Base-by-base conservation (phyloP, 92 coral and sea anemone genomes). In the Siderastrea siderea region DNA sequence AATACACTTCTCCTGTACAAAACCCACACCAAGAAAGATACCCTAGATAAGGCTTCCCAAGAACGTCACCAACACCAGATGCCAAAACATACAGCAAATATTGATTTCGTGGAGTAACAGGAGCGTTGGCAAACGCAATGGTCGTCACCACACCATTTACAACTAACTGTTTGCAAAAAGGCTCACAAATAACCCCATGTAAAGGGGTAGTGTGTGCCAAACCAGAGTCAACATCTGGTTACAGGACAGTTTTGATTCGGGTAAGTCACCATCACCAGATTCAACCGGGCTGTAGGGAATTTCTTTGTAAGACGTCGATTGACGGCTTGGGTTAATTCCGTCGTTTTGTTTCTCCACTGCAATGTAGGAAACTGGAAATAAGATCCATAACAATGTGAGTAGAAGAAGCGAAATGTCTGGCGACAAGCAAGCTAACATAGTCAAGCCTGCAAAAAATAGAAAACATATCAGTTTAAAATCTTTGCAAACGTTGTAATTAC, bases 201-300 rank as follows among this genome's bases (percentile, higher is more conserved):
- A 66, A 14, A 38, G 71, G 13, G 43, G 44, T 8, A 3, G 71
- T 66, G 71, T n/a, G 38, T 26, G 38, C 38, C 38, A 26, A 26
- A 68, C 73, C 15, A 68, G 50, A 2, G 48, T 6, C 43, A 45
- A 6, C 73, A 68, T 68, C 4, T 68, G 11, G 51, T 2, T 45
- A 43, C 51, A 68, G 3, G 50, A 68, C 15, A 68, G 73, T 44
- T 43, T 44, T 10, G 73, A 68, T 26, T 26, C 38, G 46, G 49
- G 51, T 7, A 46, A 1, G 7, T 68, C 73, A 15, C 26, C 16
- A 15, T 7, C 10, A 45, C 43, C 15, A 2, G 50, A 38, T 44
- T 68, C 73, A 68, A 68, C 15, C 13, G 48, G 73, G 4, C 49
- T 68, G 49, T 68, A 68, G 4, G 73, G 73, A 68, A 68, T 43